phyloP scores from a whole-genome alignment of 2,797 vertebrate species.

The Acanthurus tractus region DNA sequence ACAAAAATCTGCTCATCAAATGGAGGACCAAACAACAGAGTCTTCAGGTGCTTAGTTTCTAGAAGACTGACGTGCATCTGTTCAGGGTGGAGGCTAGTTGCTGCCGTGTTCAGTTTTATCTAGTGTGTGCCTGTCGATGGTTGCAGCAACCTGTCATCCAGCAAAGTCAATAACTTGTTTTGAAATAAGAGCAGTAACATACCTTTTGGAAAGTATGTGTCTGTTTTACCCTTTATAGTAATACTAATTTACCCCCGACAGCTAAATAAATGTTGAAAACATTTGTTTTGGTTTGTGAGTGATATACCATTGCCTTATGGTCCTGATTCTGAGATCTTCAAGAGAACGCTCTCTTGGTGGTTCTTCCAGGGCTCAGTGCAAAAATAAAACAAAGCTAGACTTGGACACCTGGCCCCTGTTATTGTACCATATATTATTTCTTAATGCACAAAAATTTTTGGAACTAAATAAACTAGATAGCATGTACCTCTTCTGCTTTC shows the following conservation, averaged over 20 bases:
- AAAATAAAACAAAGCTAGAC: not conserved
- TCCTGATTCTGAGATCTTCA: not conserved
- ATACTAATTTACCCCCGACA: not conserved
- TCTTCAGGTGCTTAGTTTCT: constrained; percentile 81
- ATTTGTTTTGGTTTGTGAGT: not conserved
- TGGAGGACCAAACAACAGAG: constrained; percentile 90
- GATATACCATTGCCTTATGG: not conserved
- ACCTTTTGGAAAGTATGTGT: too few species aligned
- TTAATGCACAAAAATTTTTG: not conserved
- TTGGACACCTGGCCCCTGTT: too few species aligned
- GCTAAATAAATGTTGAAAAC: not conserved
- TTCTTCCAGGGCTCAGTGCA: not conserved
- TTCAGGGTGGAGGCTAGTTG: not conserved
- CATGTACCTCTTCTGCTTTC: not conserved
- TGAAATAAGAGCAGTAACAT: not conserved
- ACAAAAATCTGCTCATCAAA: constrained; percentile 92
- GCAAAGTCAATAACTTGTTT: not conserved
- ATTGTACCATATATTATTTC: not conserved
- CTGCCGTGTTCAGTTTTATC: not conserved
- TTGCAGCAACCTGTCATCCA: not conserved
- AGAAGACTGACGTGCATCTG: not conserved
- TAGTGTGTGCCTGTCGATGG: too few species aligned
- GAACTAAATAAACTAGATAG: not conserved
- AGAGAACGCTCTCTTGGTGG: not conserved
- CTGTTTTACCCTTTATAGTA: not conserved